These are phyloP conservation scores for Bos javanicus DNA, from an alignment of 2,113 vertebrate species.

Conservation along the genomic window DNA sequence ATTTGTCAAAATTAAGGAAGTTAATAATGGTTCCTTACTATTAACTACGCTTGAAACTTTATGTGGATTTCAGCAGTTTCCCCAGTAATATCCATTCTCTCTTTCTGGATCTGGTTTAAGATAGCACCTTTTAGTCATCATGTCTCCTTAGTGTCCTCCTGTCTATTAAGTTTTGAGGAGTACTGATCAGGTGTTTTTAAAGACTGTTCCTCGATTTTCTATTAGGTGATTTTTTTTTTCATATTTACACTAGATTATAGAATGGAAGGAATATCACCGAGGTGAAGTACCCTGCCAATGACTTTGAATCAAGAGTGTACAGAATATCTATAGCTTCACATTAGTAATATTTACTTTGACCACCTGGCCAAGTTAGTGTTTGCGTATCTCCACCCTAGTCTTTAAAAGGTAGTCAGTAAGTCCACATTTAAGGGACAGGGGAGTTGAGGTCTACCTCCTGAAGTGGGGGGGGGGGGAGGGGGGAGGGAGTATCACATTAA, in stretches of 20 bases:
- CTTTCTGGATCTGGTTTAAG: not conserved
- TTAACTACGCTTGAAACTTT: not conserved
- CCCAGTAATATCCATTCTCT: not conserved
- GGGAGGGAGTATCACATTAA: not conserved
- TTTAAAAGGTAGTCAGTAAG: not conserved
- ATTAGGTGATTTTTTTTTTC: not conserved
- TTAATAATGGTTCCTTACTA: not conserved
- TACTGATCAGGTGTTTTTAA: not conserved
- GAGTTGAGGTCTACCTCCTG: not conserved
- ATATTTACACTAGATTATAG: not conserved
- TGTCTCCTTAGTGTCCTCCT: not conserved
- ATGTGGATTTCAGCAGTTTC: not conserved
- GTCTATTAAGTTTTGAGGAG: not conserved
- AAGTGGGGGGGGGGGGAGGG: rapidly evolving
- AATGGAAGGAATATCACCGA: not conserved
- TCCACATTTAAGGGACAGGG: not conserved
- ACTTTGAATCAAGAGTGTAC: not conserved
- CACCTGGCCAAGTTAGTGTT: not conserved
- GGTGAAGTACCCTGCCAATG: not conserved
- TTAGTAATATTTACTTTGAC: not conserved
- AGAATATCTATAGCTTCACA: not conserved
- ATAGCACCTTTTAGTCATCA: not conserved
- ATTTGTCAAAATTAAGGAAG: not conserved
- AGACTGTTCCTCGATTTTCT: not conserved
- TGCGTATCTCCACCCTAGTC: not conserved